Percentiles rank a stretch among this genome's conserved stretches.
Conservation (phyloP, 1,140 invertebrate species). For the Meloidogyne hapla region DNA sequence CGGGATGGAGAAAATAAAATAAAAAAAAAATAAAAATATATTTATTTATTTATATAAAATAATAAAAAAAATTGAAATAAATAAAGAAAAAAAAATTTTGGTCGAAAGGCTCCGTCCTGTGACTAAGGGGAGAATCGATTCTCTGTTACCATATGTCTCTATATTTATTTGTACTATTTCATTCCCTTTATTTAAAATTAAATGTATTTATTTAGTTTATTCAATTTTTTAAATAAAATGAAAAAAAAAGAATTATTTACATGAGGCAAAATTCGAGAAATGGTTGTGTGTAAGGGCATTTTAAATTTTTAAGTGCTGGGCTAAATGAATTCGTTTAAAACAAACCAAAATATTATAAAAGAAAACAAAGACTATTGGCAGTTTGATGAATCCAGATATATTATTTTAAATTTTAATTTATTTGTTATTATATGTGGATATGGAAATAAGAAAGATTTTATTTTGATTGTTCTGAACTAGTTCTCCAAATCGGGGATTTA, state of each 20-base stretch:
- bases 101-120: slow-evolving; percentile 4
- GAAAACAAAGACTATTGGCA: too few species aligned
- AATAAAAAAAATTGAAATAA: slow-evolving; percentile 1
- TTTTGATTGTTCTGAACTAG: too few species aligned
- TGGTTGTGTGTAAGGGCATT: neutral
- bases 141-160: neutral
- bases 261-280: neutral
- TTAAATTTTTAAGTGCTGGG: too few species aligned
- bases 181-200: neutral
- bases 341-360: too few species aligned
- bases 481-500: too few species aligned
- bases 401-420: too few species aligned
- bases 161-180: neutral
- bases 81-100: neutral
- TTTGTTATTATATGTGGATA: too few species aligned
- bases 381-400: too few species aligned
- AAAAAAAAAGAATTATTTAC: neutral
- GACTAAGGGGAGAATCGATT: slow-evolving; percentile 4
- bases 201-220: neutral
- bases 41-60: neutral
- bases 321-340: too few species aligned
- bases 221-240: neutral
- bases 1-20: neutral
- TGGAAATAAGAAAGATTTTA: too few species aligned
- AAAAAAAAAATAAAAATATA: neutral